Conservation (phyloP, 2,888 invertebrate genomes). For the Mimachlamys varia region DNA sequence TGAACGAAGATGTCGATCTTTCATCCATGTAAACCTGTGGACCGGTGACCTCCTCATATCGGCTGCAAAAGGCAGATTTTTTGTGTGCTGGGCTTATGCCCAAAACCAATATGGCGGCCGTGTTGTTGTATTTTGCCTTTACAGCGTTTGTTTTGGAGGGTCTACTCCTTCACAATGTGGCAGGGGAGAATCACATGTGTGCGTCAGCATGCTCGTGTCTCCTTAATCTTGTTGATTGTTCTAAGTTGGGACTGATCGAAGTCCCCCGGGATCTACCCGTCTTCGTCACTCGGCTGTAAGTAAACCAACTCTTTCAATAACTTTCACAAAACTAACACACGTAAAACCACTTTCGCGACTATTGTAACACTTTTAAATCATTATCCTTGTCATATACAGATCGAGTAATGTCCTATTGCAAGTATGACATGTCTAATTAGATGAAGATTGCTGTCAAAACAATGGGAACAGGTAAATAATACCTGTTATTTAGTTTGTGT, state of each 20-base stretch:
- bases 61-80: conserved; percentile 54
- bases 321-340: not conserved
- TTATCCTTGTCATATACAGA: not conserved
- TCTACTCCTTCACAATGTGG: conserved; percentile 54
- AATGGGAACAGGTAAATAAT: not conserved
- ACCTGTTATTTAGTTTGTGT: conserved; percentile 11
- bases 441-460: not conserved
- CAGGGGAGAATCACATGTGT: conserved; percentile 81
- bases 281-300: conserved; percentile 91
- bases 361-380: not conserved
- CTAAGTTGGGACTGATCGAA: conserved; percentile 87
- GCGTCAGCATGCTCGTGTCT: conserved; percentile 89
- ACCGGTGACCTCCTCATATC: conserved; percentile 47
- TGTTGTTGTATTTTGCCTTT: conserved; percentile 71
- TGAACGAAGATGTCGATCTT: conserved; percentile 52
- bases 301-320: conserved; percentile 63
- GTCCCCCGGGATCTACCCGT: conserved; percentile 88
- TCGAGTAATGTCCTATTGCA: not conserved
- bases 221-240: conserved; percentile 89
- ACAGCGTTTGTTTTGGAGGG: conserved; percentile 73
- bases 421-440: not conserved
- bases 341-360: conserved; percentile 29
- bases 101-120: conserved; percentile 76
- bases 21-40: conserved; percentile 45
- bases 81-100: conserved; percentile 59